These are phyloP conservation scores for Pterois miles DNA, from an alignment of 2,797 vertebrate species.

Conservation along the genomic window DNA sequence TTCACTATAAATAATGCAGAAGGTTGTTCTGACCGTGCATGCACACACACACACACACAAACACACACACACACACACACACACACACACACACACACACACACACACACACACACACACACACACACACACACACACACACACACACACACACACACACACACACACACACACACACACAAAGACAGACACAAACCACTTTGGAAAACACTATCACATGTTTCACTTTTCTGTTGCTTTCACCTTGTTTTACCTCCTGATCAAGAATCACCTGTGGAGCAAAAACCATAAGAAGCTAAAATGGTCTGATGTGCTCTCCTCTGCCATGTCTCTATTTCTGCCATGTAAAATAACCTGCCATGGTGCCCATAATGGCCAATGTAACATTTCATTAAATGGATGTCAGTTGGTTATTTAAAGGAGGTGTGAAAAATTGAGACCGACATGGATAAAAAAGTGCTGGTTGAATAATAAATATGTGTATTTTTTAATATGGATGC, in stretches of 20 bases:
- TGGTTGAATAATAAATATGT: neutral
- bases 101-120: neutral
- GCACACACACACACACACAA: neutral
- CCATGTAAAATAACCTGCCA: neutral
- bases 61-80: neutral
- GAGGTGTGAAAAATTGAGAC: neutral
- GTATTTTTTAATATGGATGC: neutral
- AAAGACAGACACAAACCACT: neutral
- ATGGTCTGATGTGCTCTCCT: neutral
- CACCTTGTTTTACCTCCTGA: neutral
- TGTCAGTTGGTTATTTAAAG: neutral
- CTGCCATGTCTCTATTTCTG: neutral
- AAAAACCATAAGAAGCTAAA: neutral
- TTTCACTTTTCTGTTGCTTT: slow-evolving; percentile 10
- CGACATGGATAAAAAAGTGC: neutral
- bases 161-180: neutral
- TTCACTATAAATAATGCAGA: slow-evolving; percentile 65
- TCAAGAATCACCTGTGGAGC: neutral
- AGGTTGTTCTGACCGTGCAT: neutral
- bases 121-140: neutral
- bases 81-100: neutral
- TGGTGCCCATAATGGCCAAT: neutral
- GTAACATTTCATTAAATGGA: neutral
- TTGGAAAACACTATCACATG: neutral
- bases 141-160: neutral